A percentile compares a stretch with the other conserved stretches of the same genome.
These are phyloP conservation scores for Ctenicera cuprea DNA, from an alignment of 2,888 invertebrate species.

Conservation along the genomic window DNA sequence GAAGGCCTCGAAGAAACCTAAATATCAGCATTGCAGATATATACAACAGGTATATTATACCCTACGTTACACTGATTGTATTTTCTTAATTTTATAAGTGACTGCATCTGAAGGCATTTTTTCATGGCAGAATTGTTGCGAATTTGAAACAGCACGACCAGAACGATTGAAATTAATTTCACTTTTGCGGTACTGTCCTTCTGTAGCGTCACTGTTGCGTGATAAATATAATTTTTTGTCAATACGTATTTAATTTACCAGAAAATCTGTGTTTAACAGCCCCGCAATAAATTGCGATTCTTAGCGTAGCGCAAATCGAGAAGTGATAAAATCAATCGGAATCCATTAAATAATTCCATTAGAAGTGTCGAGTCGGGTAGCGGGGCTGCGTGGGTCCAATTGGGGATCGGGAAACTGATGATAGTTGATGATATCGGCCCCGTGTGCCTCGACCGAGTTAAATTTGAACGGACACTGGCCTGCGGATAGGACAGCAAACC, in stretches of 20 bases:
- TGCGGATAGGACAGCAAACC: slow-evolving; percentile 40
- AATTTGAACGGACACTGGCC: slow-evolving; percentile 31
- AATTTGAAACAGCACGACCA: too few relatives aligned
- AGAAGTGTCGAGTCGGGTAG: slow-evolving; percentile 49
- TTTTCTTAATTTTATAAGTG: too few relatives aligned
- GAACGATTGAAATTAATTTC: too few relatives aligned
- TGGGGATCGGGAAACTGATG: slow-evolving; percentile 33
- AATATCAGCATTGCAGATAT: too few relatives aligned
- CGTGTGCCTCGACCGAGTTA: slow-evolving; percentile 33
- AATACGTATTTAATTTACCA: slow-evolving; percentile 31
- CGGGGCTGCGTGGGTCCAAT: slow-evolving; percentile 34
- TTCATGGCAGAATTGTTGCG: too few relatives aligned
- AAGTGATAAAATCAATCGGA: slow-evolving; percentile 57
- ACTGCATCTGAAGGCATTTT: too few relatives aligned
- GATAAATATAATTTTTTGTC: slow-evolving; percentile 10
- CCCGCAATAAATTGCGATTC: slow-evolving; percentile 53
- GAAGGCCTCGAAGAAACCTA: too few relatives aligned
- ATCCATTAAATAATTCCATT: slow-evolving; percentile 58
- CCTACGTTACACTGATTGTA: too few relatives aligned
- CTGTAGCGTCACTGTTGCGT: too few relatives aligned
- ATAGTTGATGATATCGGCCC: slow-evolving; percentile 45
- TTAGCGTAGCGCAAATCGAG: slow-evolving; percentile 53
- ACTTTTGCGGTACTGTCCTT: too few relatives aligned
- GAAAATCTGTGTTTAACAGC: slow-evolving; percentile 51
- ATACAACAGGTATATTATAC: too few relatives aligned